phyloP scores from a whole-genome alignment of 2,113 vertebrate genomes.

The Corythoichthys intestinalis region DNA sequence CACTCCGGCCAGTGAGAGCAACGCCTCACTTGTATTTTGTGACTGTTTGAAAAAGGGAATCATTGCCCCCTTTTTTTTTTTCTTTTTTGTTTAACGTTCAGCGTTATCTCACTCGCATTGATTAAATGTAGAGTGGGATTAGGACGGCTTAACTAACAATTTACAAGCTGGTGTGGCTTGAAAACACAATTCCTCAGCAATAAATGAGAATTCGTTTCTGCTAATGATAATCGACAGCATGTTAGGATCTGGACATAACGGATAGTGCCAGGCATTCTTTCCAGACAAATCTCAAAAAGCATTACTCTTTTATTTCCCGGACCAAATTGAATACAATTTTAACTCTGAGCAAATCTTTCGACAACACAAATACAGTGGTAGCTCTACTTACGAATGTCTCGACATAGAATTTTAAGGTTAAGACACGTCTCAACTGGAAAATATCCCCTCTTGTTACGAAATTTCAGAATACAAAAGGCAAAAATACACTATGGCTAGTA shows the following conservation, averaged over 20 bases:
- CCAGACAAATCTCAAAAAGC: no score
- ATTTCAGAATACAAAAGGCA: no score
- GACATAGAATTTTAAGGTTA: no score
- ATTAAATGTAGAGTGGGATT: constrained; percentile 31
- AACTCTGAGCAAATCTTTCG: no score
- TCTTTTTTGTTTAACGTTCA: constrained; percentile 18
- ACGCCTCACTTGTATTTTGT: neutral
- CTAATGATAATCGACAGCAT: constrained; percentile 16
- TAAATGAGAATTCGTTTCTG: constrained; percentile 12
- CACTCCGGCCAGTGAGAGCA: constrained; percentile 22
- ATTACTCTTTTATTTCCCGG: no score
- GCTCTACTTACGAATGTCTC: no score
- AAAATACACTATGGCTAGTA: no score
- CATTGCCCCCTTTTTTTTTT: constrained; percentile 13
- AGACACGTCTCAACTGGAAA: no score
- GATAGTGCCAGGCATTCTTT: neutral
- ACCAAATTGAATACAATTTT: neutral
- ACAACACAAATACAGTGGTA: no score
- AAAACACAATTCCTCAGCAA: constrained; percentile 20
- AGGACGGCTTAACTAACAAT: constrained; percentile 34
- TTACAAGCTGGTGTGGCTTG: constrained; percentile 20
- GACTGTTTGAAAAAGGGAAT: constrained; percentile 27
- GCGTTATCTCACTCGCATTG: constrained; percentile 21
- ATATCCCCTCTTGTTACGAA: no score
- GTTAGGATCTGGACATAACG: neutral